Evolutionary conservation across 92 coral and sea anemone species (phyloP).

Genomic region (Desmophyllum pertusum): DNA sequence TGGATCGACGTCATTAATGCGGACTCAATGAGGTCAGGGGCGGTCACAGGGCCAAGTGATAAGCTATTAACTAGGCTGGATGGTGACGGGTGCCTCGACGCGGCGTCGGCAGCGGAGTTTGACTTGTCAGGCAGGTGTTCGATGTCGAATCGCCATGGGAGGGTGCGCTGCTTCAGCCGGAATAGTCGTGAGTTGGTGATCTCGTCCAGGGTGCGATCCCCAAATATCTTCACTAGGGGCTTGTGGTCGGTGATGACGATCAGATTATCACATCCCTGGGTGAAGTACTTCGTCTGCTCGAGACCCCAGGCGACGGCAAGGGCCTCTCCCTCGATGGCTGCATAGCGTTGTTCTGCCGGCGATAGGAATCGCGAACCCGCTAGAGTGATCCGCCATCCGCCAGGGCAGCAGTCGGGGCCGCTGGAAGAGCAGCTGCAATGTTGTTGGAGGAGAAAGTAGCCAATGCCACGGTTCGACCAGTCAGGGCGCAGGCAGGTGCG

Average conservation of each 20-base stretch:
- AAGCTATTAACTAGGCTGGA: constrained; percentile 50
- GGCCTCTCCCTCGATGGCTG: constrained; percentile 74
- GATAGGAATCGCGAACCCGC: constrained; percentile 74
- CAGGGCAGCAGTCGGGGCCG: constrained; percentile 71
- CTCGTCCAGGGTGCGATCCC: constrained; percentile 1
- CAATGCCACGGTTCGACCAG: constrained; percentile 73
- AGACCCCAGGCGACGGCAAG: constrained; percentile 80
- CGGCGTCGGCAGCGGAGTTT: constrained; percentile 69
- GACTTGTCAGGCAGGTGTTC: constrained; percentile 68
- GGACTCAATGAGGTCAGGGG: constrained; percentile 51
- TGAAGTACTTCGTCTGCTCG: constrained; percentile 66
- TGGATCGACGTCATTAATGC: constrained; percentile 64
- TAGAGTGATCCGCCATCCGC: constrained; percentile 74
- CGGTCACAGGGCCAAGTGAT: constrained; percentile 56
- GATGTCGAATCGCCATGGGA: constrained; percentile 73
- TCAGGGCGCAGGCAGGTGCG: constrained; percentile 81
- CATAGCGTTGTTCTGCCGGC: constrained; percentile 70
- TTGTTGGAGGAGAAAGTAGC: constrained; percentile 69
- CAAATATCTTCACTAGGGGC: neutral
- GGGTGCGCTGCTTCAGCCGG: constrained; percentile 78
- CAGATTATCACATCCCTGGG: constrained; percentile 65
- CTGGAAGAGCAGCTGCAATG: constrained; percentile 73
- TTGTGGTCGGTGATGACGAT: constrained; percentile 1
- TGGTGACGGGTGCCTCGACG: constrained; percentile 72
- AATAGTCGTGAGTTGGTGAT: constrained; percentile 28